Percentiles rank a stretch among this genome's conserved stretches.
These are phyloP conservation scores for Yponomeuta cagnagella DNA, from an alignment of 2,888 invertebrate genomes.

Conservation along the genomic window DNA sequence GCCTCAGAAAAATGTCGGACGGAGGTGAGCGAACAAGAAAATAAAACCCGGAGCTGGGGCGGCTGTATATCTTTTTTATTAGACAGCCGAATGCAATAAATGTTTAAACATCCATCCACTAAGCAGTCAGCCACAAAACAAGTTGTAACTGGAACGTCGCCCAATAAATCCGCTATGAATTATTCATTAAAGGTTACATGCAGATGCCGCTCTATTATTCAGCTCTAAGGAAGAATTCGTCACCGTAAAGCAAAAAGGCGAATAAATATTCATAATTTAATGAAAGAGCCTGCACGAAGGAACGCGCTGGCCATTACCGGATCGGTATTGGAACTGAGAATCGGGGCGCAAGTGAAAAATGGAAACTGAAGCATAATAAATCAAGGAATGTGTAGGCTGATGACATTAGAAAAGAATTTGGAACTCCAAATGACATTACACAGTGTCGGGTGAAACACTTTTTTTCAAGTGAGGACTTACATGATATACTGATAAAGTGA, in stretches of 20 bases:
- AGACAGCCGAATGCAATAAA: slow-evolving; percentile 12
- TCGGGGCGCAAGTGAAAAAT: background rate
- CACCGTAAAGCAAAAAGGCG: slow-evolving; percentile 18
- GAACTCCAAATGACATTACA: too few species aligned
- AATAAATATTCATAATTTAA: slow-evolving; percentile 21
- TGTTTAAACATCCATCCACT: slow-evolving; percentile 15
- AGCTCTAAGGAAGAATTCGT: slow-evolving; percentile 27
- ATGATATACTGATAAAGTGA: too few species aligned
- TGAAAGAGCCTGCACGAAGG: slow-evolving; percentile 15
- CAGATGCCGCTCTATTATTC: slow-evolving; percentile 26
- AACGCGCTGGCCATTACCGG: slow-evolving; percentile 35
- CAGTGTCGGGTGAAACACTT: too few species aligned
- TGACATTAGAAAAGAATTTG: too few species aligned
- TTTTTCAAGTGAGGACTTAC: too few species aligned
- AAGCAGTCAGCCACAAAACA: slow-evolving; percentile 14
- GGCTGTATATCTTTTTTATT: slow-evolving; percentile 12
- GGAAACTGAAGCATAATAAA: background rate
- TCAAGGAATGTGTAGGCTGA: too few species aligned
- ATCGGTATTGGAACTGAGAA: slow-evolving; percentile 15
- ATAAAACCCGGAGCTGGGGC: background rate
- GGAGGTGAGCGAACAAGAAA: slow-evolving; percentile 7
- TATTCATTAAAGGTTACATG: slow-evolving; percentile 13
- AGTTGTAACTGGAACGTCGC: slow-evolving; percentile 5
- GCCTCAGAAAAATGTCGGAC: background rate
- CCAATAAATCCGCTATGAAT: slow-evolving; percentile 12